These are phyloP conservation scores for Anarsia innoxiella DNA, from an alignment of 2,888 invertebrate species.

Conservation along the genomic window DNA sequence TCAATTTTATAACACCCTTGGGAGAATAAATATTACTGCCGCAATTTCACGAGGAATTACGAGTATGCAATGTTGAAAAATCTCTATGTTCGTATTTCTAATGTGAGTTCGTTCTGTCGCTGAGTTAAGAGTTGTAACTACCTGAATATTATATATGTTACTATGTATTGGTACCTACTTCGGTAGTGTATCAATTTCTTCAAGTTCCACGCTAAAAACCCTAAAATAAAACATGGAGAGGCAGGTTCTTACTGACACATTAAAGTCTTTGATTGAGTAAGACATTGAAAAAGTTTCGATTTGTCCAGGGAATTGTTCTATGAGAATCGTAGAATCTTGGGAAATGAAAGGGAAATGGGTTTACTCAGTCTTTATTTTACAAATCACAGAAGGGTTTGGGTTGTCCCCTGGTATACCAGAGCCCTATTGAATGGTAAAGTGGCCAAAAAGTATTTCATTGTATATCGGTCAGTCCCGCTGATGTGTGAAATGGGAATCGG, in stretches of 20 bases:
- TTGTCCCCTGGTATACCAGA: slow-evolving; percentile 1
- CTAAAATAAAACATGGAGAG: slow-evolving; percentile 21
- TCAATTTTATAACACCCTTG: slow-evolving; percentile 44
- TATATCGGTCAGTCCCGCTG: neutral
- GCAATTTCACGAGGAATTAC: no score
- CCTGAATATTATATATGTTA: no score
- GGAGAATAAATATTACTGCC: slow-evolving; percentile 30
- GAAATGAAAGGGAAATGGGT: slow-evolving; percentile 54
- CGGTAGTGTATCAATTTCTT: no score
- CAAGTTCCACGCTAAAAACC: neutral
- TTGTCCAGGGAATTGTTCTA: slow-evolving; percentile 64
- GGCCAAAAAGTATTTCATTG: slow-evolving; percentile 1
- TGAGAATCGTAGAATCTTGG: slow-evolving; percentile 49
- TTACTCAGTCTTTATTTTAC: slow-evolving; percentile 35
- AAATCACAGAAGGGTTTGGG: neutral
- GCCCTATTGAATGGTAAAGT: slow-evolving; percentile 5
- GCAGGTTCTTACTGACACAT: no score
- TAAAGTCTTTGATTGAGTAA: slow-evolving; percentile 68
- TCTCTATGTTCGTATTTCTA: no score
- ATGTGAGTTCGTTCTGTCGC: no score
- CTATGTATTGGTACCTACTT: no score
- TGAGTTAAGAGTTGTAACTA: no score
- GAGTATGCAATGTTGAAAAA: no score
- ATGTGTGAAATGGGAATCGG: slow-evolving; percentile 1
- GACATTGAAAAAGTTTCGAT: slow-evolving; percentile 64